A percentile compares a stretch with the other conserved stretches of the same genome.
Conservation (phyloP, 2,797 vertebrate species). For the Siniperca obscura region DNA sequence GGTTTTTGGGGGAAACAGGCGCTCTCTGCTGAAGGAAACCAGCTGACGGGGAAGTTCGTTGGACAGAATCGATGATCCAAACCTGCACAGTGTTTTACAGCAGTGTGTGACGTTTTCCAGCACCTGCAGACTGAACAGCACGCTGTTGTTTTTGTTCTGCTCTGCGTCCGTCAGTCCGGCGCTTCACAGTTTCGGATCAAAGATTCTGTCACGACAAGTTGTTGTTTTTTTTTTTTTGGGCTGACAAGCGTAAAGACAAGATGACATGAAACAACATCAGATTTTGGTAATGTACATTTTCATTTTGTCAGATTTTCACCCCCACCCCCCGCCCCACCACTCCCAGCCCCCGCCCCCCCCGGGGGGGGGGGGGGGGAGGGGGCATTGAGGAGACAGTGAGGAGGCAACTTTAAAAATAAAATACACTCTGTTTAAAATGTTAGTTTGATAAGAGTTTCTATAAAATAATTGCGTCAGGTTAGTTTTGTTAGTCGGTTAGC, state of each 20-base stretch:
- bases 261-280: conserved; percentile 63
- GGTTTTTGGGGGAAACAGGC: conserved; percentile 10
- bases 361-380: no score
- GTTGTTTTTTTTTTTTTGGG: conserved; percentile 70
- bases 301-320: conserved; percentile 22
- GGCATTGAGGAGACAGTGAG: no score
- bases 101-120: neutral
- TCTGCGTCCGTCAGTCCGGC: neutral
- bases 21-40: conserved; percentile 34
- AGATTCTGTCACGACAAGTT: conserved; percentile 68
- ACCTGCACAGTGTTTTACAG: neutral
- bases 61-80: conserved; percentile 66
- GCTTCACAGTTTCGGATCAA: conserved; percentile 34
- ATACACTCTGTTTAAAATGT: conserved; percentile 22
- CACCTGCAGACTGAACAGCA: neutral
- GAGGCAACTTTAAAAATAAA: conserved; percentile 41
- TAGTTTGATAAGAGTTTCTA: conserved; percentile 24
- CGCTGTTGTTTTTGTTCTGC: neutral
- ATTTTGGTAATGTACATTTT: conserved; percentile 67
- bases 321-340: conserved; percentile 5
- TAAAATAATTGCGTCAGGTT: conserved; percentile 34
- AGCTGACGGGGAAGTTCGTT: conserved; percentile 21
- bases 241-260: conserved; percentile 74
- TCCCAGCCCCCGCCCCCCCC: no score
- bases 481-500: conserved; percentile 28